Conservation (phyloP, 2,888 invertebrate species). For the Drosophila yooni region DNA sequence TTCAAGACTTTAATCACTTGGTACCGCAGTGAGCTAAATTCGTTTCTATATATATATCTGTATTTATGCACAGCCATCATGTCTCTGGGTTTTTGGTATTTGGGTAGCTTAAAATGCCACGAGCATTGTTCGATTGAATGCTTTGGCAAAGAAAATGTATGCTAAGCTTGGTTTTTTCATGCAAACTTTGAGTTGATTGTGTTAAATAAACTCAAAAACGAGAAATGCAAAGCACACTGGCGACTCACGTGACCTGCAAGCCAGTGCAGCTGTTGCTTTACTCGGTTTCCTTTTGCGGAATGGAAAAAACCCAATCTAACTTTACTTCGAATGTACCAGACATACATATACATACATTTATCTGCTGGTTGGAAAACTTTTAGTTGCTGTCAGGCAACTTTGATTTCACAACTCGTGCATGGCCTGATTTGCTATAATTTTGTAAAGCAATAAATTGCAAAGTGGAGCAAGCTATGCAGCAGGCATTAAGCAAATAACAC, state of each 20-base stretch:
- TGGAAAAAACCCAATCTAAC: constrained; percentile 71
- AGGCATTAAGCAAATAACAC: constrained; percentile 50
- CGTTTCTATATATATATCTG: neutral
- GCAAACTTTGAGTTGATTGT: constrained; percentile 24
- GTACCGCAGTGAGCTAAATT: neutral
- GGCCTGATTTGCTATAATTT: constrained; percentile 75
- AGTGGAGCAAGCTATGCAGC: constrained; percentile 56
- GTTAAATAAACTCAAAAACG: constrained; percentile 47
- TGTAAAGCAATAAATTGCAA: constrained; percentile 69
- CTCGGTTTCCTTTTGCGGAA: constrained; percentile 9
- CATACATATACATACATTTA: constrained; percentile 5
- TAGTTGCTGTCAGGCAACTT: constrained; percentile 50
- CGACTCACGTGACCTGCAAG: constrained; percentile 66
- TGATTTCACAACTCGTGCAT: constrained; percentile 68
- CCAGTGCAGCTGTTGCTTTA: constrained; percentile 41
- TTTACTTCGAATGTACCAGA: constrained; percentile 36
- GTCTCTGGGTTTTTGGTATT: neutral
- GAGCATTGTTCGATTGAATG: constrained; percentile 25
- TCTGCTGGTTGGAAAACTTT: constrained; percentile 50
- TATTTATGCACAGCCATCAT: neutral
- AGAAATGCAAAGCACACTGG: constrained; percentile 45
- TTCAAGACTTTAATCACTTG: neutral
- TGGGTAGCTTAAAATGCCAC: neutral
- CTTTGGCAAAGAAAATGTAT: constrained; percentile 9
- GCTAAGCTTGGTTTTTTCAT: constrained; percentile 27